Evolutionary conservation across 2,888 invertebrate genomes (phyloP).

Genomic region (Hoplodrina blanda): DNA sequence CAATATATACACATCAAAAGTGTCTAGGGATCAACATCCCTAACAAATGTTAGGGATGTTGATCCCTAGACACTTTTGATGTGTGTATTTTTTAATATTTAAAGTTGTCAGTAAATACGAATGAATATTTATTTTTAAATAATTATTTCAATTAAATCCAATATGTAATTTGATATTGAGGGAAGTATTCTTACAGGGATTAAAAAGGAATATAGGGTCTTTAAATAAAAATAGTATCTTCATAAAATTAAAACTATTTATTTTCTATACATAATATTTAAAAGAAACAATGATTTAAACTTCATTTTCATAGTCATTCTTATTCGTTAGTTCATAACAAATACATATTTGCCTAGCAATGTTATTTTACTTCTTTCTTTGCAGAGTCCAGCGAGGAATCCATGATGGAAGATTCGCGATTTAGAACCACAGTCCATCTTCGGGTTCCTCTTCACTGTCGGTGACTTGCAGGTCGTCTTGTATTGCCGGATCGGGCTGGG

Average conservation of each 20-base stretch:
- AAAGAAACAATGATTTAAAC: conserved; percentile 24
- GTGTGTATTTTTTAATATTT: too few relatives aligned
- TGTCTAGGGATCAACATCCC: too few relatives aligned
- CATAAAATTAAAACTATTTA: conserved; percentile 32
- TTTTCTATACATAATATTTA: conserved; percentile 32
- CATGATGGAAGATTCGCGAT: neutral
- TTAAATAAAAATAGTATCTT: conserved; percentile 3
- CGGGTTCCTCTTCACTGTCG: conserved; percentile 88
- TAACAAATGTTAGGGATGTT: too few relatives aligned
- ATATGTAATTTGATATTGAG: too few relatives aligned
- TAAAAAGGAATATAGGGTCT: too few relatives aligned
- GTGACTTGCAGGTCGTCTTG: conserved; percentile 89
- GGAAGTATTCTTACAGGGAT: too few relatives aligned
- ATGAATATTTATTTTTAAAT: too few relatives aligned
- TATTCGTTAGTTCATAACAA: conserved; percentile 19
- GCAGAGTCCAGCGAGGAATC: neutral
- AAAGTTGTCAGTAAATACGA: too few relatives aligned
- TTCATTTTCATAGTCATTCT: conserved; percentile 19
- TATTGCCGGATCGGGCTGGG: conserved; percentile 87
- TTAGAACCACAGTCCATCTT: conserved; percentile 89
- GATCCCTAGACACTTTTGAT: too few relatives aligned
- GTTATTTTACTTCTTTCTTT: neutral
- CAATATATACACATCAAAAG: too few relatives aligned
- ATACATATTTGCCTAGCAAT: conserved; percentile 1
- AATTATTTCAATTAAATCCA: too few relatives aligned